These are phyloP conservation scores for Mus pahari DNA, from an alignment of 2,113 vertebrate genomes.

Conservation along the genomic window DNA sequence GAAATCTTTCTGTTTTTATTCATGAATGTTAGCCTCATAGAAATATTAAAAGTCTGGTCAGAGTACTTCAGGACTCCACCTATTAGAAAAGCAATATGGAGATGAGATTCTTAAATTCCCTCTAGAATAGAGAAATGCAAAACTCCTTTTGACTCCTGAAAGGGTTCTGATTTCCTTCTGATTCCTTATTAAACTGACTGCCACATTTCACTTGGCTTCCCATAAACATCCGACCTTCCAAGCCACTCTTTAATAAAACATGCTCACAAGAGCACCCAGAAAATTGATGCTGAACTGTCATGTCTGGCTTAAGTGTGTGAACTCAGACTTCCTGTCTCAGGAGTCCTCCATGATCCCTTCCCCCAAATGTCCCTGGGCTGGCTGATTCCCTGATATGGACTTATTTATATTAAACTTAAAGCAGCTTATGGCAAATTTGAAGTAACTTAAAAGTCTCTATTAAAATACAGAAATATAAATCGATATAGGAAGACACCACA, in stretches of 20 bases:
- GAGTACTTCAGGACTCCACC: conserved; percentile 28
- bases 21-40: conserved; percentile 63
- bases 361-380: conserved; percentile 1
- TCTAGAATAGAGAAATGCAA: conserved; percentile 41
- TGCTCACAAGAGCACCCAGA: not conserved
- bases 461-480: conserved; percentile 40
- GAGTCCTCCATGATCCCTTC: not conserved
- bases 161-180: conserved; percentile 63
- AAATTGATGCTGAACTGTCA: conserved; percentile 32
- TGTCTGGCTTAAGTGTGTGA: conserved; percentile 33
- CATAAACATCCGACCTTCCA: conserved; percentile 55
- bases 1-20: conserved; percentile 57
- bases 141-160: conserved; percentile 60
- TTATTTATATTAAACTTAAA: not conserved
- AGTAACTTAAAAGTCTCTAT: conserved; percentile 26
- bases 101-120: conserved; percentile 30
- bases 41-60: conserved; percentile 63
- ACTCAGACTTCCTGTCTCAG: conserved; percentile 29
- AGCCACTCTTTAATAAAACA: conserved; percentile 60
- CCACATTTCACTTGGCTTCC: conserved; percentile 59
- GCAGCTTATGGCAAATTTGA: not conserved
- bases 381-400: not conserved
- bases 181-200: conserved; percentile 60
- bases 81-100: conserved; percentile 61
- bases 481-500: conserved; percentile 16